phyloP scores from a whole-genome alignment of 2,113 vertebrate genomes.

The Plectropomus leopardus region DNA sequence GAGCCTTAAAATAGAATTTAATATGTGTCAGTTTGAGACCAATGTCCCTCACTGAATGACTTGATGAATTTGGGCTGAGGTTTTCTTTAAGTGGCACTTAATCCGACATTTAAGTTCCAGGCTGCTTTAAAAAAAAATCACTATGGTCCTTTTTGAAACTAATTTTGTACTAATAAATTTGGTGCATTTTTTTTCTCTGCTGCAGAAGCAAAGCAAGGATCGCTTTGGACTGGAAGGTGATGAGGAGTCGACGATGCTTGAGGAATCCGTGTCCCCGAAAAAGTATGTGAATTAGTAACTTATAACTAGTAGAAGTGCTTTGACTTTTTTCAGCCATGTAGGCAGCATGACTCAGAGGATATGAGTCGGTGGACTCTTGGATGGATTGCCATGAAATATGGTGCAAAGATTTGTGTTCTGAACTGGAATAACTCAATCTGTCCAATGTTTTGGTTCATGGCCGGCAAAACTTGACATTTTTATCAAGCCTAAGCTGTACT shows the following conservation, averaged over 20 bases:
- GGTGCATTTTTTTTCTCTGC: conserved; percentile 5
- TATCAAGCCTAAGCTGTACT: background rate
- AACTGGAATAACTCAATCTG: background rate
- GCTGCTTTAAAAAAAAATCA: background rate
- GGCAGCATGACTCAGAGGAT: background rate
- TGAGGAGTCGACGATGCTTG: conserved; percentile 98
- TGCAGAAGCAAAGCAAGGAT: conserved; percentile 98
- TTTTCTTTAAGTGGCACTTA: background rate
- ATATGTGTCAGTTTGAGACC: background rate
- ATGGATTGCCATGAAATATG: background rate
- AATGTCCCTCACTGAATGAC: background rate
- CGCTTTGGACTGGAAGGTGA: conserved; percentile 98
- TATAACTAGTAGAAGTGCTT: background rate
- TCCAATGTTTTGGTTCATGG: background rate
- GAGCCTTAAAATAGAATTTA: background rate
- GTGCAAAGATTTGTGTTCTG: background rate
- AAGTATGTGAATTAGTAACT: conserved; percentile 85
- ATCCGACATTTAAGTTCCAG: background rate
- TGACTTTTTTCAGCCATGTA: background rate
- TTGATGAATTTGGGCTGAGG: background rate
- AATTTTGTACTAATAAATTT: too few species aligned
- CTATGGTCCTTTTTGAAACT: background rate
- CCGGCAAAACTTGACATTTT: background rate
- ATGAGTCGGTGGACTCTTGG: background rate
- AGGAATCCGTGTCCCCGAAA: conserved; percentile 98